Percentiles rank a stretch among this genome's conserved stretches.
Evolutionary conservation across 2,888 invertebrate species (phyloP).

Genomic region (Caenorhabditis afra): DNA sequence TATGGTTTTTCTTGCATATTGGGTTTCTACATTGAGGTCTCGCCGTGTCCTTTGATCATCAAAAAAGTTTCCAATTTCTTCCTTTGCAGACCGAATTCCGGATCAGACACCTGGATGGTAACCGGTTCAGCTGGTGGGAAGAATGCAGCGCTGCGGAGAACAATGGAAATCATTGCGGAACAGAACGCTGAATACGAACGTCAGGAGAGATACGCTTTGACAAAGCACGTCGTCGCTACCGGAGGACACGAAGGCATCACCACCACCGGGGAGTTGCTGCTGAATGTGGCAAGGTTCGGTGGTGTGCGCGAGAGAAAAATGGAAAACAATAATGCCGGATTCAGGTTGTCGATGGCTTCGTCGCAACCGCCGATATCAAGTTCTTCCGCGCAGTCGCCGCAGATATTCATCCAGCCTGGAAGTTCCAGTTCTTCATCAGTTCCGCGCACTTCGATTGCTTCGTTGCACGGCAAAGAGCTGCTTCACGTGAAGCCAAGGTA

Average conservation of each 20-base stretch:
- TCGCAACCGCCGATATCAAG: slow-evolving; percentile 46
- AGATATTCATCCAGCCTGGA: slow-evolving; percentile 59
- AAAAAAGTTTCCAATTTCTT: slow-evolving; percentile 10
- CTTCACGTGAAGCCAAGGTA: slow-evolving; percentile 61
- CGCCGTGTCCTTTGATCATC: not conserved
- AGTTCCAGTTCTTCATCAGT: slow-evolving; percentile 56
- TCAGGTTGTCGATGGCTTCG: slow-evolving; percentile 63
- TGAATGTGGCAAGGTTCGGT: slow-evolving; percentile 69
- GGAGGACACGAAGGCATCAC: slow-evolving; percentile 66
- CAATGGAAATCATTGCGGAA: slow-evolving; percentile 80
- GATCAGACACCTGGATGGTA: slow-evolving; percentile 76
- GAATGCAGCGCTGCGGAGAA: slow-evolving; percentile 78
- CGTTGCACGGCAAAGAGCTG: slow-evolving; percentile 53
- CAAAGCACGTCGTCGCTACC: slow-evolving; percentile 64
- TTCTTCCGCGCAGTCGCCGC: slow-evolving; percentile 56
- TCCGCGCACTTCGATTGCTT: slow-evolving; percentile 52
- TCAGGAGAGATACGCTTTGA: slow-evolving; percentile 63
- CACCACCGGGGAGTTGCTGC: slow-evolving; percentile 62
- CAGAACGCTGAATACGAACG: slow-evolving; percentile 77
- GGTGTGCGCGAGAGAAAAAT: not conserved
- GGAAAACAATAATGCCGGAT: not conserved
- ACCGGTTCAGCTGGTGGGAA: slow-evolving; percentile 79
- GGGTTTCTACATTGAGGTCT: slow-evolving; percentile 74
- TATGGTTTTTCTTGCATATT: slow-evolving; percentile 79
- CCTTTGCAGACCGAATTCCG: slow-evolving; percentile 69